phyloP scores from a whole-genome alignment of 2,888 invertebrate genomes.

The Catocala nupta region DNA sequence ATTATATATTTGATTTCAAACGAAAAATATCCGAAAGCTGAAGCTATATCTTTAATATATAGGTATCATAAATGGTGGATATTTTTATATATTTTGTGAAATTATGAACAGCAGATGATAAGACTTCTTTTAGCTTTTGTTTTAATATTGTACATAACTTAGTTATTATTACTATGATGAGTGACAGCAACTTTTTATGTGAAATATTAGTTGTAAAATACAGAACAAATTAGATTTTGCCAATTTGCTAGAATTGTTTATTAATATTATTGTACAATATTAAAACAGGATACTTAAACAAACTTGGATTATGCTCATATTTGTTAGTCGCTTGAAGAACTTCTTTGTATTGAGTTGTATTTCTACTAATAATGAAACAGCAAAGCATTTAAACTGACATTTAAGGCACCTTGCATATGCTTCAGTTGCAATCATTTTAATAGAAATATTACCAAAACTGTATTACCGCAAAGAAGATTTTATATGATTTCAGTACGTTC shows the following conservation, averaged over 20 bases:
- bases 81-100: conserved; percentile 9
- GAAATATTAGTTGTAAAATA: too few species aligned
- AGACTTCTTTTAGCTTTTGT: conserved; percentile 1
- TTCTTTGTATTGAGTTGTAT: conserved; percentile 9
- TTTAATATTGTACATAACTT: conserved; percentile 5
- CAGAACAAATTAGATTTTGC: too few species aligned
- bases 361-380: conserved; percentile 3
- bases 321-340: background rate
- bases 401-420: too few species aligned
- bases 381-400: too few species aligned
- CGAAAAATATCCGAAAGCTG: too few species aligned
- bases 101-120: background rate
- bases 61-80: conserved; percentile 4
- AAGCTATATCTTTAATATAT: too few species aligned
- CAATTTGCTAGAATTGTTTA: too few species aligned
- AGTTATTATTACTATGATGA: background rate
- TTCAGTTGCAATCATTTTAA: conserved; percentile 19
- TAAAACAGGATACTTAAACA: conserved; percentile 24
- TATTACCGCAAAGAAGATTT: conserved; percentile 34
- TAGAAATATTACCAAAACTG: conserved; percentile 37
- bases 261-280: conserved; percentile 14
- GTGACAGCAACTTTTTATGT: background rate
- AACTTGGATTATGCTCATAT: conserved; percentile 21
- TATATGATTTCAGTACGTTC: conserved; percentile 55
- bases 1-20: too few species aligned